Evolutionary conservation across 1,140 invertebrate genomes (phyloP).

Genomic region (Atopsyche davidsoni): DNA sequence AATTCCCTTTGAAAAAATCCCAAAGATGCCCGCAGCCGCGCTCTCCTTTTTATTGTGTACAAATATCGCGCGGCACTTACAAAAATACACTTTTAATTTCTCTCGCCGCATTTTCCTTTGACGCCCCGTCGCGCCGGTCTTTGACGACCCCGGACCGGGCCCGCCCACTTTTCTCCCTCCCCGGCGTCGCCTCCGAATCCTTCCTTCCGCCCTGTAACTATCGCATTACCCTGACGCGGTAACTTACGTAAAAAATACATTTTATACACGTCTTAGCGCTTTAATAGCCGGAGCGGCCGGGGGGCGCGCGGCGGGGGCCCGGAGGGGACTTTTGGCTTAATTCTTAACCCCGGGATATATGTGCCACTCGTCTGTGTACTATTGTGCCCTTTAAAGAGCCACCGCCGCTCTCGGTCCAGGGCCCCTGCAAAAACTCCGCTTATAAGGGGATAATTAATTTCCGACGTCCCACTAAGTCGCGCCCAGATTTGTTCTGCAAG

Average conservation of each 20-base stretch:
- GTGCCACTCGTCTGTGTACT: not conserved
- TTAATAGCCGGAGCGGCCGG: conserved; percentile 7
- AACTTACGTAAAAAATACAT: conserved; percentile 16
- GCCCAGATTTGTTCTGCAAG: not conserved
- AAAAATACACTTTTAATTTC: conserved; percentile 2
- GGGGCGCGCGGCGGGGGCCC: not conserved
- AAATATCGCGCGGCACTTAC: conserved; percentile 1
- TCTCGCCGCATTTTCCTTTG: not conserved
- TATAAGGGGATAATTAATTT: not conserved
- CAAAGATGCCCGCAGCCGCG: not conserved
- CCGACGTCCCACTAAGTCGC: not conserved
- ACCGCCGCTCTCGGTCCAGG: not conserved
- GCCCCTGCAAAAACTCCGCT: not conserved
- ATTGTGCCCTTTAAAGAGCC: not conserved
- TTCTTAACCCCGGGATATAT: conserved; percentile 1
- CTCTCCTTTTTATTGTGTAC: conserved; percentile 1
- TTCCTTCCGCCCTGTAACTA: conserved; percentile 18
- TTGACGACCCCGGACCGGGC: not conserved
- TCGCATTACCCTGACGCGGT: conserved; percentile 15
- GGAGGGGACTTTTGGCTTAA: not conserved
- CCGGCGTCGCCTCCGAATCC: conserved; percentile 15
- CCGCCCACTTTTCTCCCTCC: not conserved
- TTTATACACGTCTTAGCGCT: conserved; percentile 20
- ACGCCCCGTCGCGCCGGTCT: not conserved
- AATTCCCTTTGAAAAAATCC: not conserved